Evolutionary conservation across 2,797 vertebrate species (phyloP).

Genomic region (Falco cherrug): DNA sequence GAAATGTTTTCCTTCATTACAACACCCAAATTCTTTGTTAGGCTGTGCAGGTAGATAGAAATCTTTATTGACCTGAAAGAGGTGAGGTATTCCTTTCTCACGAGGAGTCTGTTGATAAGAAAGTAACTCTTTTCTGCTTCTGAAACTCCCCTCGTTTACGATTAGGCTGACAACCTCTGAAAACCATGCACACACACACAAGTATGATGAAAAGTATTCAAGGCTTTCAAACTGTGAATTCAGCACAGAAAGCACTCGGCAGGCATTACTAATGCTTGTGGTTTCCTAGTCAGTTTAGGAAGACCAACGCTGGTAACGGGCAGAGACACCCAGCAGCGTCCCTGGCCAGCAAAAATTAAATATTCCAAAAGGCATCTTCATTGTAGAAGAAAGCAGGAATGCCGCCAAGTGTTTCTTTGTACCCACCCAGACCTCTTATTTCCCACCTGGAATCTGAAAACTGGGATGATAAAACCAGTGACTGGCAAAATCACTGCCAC

Average conservation of each 20-base stretch:
- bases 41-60: background rate
- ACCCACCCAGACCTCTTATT: background rate
- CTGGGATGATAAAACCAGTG: rapidly evolving
- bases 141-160: background rate
- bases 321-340: background rate
- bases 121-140: background rate
- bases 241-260: background rate
- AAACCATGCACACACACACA: rapidly evolving
- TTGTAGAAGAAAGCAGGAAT: background rate
- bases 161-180: background rate
- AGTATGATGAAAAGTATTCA: background rate
- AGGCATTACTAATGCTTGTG: background rate
- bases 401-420: too few relatives aligned
- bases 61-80: background rate
- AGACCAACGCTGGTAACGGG: background rate
- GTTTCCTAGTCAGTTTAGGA: background rate
- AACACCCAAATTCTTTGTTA: background rate
- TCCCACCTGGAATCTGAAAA: background rate
- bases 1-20: background rate
- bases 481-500: background rate
- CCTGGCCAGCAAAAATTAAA: background rate
- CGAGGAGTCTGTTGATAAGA: background rate
- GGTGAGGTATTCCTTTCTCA: background rate
- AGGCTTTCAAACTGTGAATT: background rate
- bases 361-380: background rate